Evolutionary conservation across 2,888 invertebrate genomes (phyloP), one percentile per base, ranked within the genome.

Genomic region (Gastracanthus pulcherrimus): DNA sequence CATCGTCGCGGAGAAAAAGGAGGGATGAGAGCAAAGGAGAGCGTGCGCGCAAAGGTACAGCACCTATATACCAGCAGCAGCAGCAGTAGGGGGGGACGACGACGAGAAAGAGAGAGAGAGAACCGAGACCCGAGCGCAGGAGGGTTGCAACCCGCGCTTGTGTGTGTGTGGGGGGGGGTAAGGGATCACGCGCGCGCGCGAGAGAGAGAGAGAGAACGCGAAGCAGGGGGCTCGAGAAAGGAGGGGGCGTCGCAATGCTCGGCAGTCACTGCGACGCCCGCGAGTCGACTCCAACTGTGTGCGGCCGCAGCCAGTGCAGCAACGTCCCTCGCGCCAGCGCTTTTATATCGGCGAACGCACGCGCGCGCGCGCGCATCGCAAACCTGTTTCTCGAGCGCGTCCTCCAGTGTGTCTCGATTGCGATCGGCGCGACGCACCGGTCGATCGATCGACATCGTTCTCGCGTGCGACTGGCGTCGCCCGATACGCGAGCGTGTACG

Each of bases 201-300:
- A 7, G 16, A 11, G 55, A 45, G 34, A 48, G 48, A 23, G 66
- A 38, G n/a, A 19, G 41, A 34, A 34, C 45, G 26, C 2, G 48
- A n/a, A n/a, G n/a, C n/a, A 19, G 76, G n/a, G 72, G 79, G 76
- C 76, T 72, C 36, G 71, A 55, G 72, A 64, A 76, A 66, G 84
- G 83, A 82, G 82, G 88, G 87, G 87, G 86, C 84, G 86, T 77
- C 87, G 87, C 85, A 87, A 87, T 86, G 87, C 88, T 89, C 89
- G 89, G 86, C 91, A 91, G 91, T 91, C 91, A 90, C 90, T 91
- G 91, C 91, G 89, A 90, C 90, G 90, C 88, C 89, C 89, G 91
- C 90, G 90, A 89, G 74, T 72, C 51, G 90, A 89, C 79, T 74
- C 58, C 89, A 88, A 88, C 26, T 55, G 60, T 62, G 29, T 19